Evolutionary conservation across 1,140 invertebrate genomes (phyloP), one percentile per base, ranked within the genome.

Genomic region (Alviniconcha marisindica): DNA sequence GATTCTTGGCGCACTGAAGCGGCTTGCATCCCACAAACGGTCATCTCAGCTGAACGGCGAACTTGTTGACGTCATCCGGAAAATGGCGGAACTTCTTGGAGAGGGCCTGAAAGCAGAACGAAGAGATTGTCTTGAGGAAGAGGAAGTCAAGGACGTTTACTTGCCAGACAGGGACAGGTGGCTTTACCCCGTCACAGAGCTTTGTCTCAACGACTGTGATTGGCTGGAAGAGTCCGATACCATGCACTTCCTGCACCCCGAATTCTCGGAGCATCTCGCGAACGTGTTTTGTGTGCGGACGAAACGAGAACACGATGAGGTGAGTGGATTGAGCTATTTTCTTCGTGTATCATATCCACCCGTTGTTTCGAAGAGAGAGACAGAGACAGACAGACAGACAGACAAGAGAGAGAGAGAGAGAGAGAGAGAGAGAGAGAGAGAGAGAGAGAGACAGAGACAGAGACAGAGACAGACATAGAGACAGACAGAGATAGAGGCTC

Each of bases 181-280:
- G 7, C 28, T 88, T 15, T 42, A 48, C 24, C 48, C 44, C 0
- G 77, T 74, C 15, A 42, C 44, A 18, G 81, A 81, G 18, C 60
- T 89, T 21, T 90, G 87, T 74, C 83, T 88, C 66, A 82, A 89
- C 54, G 87, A 88, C 78, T 74, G 83, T 71, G 48, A 77, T 28
- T 81, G 77, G 36, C 77, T 83, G 18, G 5, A 24, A 42, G 78
- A 85, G 18, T 40, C 44, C 36, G 80, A 38, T 2, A 31, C 56
- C 31, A 87, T 87, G 74, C 63, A 84, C 12, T 78, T 86, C 56
- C 48, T 90, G 5, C 85, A 90, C 84, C 38, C 38, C 1, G 79
- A 40, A 36, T 86, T 91, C 44, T 77, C 85, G 0, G 28, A 31
- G 14, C 40, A 79, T 24, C 66, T 85, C 31, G 88, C 89, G 31